Evolutionary conservation across 2,113 vertebrate genomes (phyloP), one percentile per base, ranked within the genome.

Genomic region (Perca schrenkii): DNA sequence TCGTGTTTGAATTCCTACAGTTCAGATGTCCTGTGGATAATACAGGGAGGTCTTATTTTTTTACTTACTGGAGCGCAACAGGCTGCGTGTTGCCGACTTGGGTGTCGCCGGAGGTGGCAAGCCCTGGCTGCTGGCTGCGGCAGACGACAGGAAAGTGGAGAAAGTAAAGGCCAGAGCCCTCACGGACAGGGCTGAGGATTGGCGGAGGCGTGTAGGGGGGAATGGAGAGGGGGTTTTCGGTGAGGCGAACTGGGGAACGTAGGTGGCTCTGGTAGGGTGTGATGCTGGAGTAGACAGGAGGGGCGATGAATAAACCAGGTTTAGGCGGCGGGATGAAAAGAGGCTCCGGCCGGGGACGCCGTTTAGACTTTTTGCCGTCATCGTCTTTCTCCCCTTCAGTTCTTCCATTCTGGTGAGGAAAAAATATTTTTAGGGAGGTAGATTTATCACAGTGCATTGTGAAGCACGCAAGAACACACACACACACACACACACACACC

Each of bases 131-230:
- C 92, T 93, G 74, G 95, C 93, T 0, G 85, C 91, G 6, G 76
- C 83, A 0, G 94, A 83, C 2, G 97, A 99, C 47, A 99, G 95
- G 90, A 99, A 97, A 54, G 98, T 97, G 47, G 98, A 97, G 94
- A 99, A 99, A 99, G 92, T 99, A 99, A 4, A 99, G 97, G 52
- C 98, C 98, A 0, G 98, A 98, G 74, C 98, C 98, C 88, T 99
- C 98, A 19, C 98, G 96, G 52, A 99, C 97, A 0, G 98, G 98
- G 93, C 98, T 99, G 79, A 99, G 98, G 93, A 99, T 99, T 1
- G 98, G 98, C 0, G 98, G 98, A 0, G 98, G 98, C 1, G 98
- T 99, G 90, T 99, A 99, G 43, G 98, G 98, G 7, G 98, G 98
- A 74, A 98, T 95, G 85, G 96, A 95, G 68, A 99, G 97, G 7